Percentiles rank a stretch among this genome's conserved stretches.
Evolutionary conservation across 2,113 vertebrate genomes (phyloP).

Genomic region (Sterrhoptilus dennistouni): DNA sequence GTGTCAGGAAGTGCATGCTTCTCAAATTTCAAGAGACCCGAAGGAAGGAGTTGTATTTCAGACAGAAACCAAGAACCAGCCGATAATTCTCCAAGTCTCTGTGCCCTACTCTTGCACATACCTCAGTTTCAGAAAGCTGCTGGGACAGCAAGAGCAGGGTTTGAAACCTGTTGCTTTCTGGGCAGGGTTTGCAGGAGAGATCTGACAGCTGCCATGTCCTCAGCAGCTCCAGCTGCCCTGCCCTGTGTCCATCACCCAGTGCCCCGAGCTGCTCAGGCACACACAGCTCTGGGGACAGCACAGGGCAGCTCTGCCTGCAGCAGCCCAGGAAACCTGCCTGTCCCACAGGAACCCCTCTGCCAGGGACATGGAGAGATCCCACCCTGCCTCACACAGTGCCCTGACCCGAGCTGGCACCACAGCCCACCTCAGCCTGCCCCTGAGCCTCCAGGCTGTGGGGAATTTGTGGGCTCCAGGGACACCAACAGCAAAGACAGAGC

Average conservation of each 20-base stretch:
- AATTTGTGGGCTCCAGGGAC: not conserved
- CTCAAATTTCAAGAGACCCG: not conserved
- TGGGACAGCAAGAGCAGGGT: not conserved
- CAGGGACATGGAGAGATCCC: rapidly evolving
- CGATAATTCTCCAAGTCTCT: rapidly evolving
- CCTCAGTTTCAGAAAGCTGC: not conserved
- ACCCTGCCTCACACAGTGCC: rapidly evolving
- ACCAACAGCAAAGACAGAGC: not conserved
- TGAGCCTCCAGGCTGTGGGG: not conserved
- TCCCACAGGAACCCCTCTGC: not conserved
- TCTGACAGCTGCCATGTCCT: rapidly evolving
- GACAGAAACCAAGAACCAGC: not conserved
- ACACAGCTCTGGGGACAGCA: not conserved
- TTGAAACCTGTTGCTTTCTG: rapidly evolving
- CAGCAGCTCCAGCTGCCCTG: not conserved
- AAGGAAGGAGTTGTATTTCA: not conserved
- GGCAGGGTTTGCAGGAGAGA: not conserved
- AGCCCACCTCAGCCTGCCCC: not conserved
- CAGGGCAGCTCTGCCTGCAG: not conserved
- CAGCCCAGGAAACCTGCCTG: not conserved
- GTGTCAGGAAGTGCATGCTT: not conserved
- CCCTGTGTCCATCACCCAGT: not conserved
- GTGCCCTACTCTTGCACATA: not conserved
- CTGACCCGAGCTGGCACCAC: not conserved
- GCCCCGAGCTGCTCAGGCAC: rapidly evolving